Percentiles rank a stretch among this genome's conserved stretches.
phyloP scores from a whole-genome alignment of 1,140 invertebrate genomes.

The Eupeodes corollae region DNA sequence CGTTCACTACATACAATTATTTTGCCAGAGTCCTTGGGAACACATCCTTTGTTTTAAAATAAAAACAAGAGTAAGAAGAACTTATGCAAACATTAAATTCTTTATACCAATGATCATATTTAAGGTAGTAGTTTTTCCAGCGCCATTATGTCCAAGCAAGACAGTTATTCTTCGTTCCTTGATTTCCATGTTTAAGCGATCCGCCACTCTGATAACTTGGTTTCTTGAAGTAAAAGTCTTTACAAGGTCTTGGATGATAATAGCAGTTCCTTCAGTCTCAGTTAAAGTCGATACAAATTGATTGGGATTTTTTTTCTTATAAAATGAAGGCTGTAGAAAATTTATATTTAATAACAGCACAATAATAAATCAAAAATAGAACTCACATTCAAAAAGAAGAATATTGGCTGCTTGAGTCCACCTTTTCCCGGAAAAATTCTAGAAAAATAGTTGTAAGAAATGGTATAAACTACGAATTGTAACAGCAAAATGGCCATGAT shows the following conservation, averaged over 20 bases:
- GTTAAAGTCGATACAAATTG: constrained; percentile 20
- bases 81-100: too few species aligned
- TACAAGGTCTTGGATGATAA: constrained; percentile 25
- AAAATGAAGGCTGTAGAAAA: constrained; percentile 16
- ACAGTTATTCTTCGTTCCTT: constrained; percentile 46
- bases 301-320: constrained; percentile 22
- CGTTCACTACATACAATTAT: constrained; percentile 30
- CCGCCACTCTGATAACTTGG: constrained; percentile 23
- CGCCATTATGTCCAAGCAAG: constrained; percentile 62
- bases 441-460: constrained; percentile 27
- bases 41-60: constrained; percentile 8
- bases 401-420: constrained; percentile 20
- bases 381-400: constrained; percentile 27
- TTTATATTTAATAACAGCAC: neutral
- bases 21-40: constrained; percentile 30
- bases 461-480: constrained; percentile 20
- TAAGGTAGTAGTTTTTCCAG: constrained; percentile 64
- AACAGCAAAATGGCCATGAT: constrained; percentile 19
- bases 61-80: neutral
- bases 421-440: constrained; percentile 29
- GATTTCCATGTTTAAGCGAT: constrained; percentile 30
- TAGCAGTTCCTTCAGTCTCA: constrained; percentile 15
- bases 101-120: constrained; percentile 35
- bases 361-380: constrained; percentile 1
- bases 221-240: constrained; percentile 23